Percentiles rank a stretch among this genome's conserved stretches.
Conservation (phyloP, 2,888 invertebrate genomes). For the Pseudanteris insignis region DNA sequence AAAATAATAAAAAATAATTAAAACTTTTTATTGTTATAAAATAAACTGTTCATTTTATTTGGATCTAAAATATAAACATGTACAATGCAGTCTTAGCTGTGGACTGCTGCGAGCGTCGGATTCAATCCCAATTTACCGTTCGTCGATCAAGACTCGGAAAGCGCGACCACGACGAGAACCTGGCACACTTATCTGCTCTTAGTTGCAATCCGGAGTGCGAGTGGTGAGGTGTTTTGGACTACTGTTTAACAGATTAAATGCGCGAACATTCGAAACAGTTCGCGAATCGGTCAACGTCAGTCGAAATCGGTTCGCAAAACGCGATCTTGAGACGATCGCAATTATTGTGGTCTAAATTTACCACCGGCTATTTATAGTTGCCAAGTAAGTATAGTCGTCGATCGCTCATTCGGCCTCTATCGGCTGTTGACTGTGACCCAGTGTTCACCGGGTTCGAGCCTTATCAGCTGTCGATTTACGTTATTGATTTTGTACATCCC, state of each 20-base stretch:
- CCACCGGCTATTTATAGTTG: conserved; percentile 49
- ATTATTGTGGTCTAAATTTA: conserved; percentile 49
- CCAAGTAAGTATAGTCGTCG: conserved; percentile 26
- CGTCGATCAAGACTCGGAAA: conserved; percentile 31
- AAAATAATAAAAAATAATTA: no score
- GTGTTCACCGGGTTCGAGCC: neutral
- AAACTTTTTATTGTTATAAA: no score
- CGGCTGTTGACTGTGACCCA: conserved; percentile 30
- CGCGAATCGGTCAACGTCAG: conserved; percentile 7
- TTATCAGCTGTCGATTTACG: conserved; percentile 31
- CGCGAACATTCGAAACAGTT: conserved; percentile 1
- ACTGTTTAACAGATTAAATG: conserved; percentile 10
- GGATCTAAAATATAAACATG: neutral
- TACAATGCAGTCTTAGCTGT: neutral
- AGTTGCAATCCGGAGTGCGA: conserved; percentile 37
- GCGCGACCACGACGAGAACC: conserved; percentile 9
- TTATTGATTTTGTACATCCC: no score
- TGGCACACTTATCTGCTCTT: conserved; percentile 26
- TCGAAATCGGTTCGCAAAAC: conserved; percentile 12
- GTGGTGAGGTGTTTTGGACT: conserved; percentile 17
- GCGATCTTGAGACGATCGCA: conserved; percentile 8
- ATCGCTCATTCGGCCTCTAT: conserved; percentile 24
- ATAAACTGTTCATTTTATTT: neutral
- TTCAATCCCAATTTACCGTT: conserved; percentile 26
- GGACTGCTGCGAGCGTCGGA: neutral